Evolutionary conservation across 2,888 invertebrate species (phyloP), one percentile per base, ranked within the genome.

Genomic region (Orthonychiurus folsomi): DNA sequence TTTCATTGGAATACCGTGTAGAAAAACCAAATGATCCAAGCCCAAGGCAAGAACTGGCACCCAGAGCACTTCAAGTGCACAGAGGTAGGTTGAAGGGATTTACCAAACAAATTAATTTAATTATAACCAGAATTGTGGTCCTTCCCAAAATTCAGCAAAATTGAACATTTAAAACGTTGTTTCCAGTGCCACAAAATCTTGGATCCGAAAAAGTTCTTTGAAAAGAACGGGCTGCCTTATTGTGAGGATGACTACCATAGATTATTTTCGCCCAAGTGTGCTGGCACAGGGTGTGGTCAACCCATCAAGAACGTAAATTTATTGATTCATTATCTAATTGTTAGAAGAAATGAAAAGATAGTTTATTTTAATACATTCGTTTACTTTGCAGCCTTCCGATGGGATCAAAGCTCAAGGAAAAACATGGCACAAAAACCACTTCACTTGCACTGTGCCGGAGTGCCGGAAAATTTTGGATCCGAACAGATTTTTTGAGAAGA

Each of bases 221-320:
- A 70, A 28, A 69, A 68, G 57, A 61, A 66, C 56, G 70, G 70
- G 12, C 28, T 69, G 67, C 66, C 63, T 3, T 70, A 69, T 56
- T 70, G 70, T 24, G 66, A 67, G 26, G 67, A 70, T 50, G 67
- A 69, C 48, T 70, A 63, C 55, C 67, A 70, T 53, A 63, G 62
- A 15, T 25, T 67, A 47, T 69, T 69, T 28, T 66, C 66, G 20
- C 62, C 66, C 1, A 66, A 69, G 55, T 70, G 70, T 59, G 59
- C 64, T 54, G 62, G 62, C 15, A 69, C 12, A 15, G 48, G 48
- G 15, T 52, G 52, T 23, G 3, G 3, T 20, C 5, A 52, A 9
- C 52, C 52, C 9, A 52, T 52, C 52, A 52, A 21, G n/a, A 52
- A 52, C 52, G 5, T 20, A 12, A 52, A 20, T 21, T 21, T 52